phyloP scores from a whole-genome alignment of 1,140 invertebrate species.

The Cepaea nemoralis region DNA sequence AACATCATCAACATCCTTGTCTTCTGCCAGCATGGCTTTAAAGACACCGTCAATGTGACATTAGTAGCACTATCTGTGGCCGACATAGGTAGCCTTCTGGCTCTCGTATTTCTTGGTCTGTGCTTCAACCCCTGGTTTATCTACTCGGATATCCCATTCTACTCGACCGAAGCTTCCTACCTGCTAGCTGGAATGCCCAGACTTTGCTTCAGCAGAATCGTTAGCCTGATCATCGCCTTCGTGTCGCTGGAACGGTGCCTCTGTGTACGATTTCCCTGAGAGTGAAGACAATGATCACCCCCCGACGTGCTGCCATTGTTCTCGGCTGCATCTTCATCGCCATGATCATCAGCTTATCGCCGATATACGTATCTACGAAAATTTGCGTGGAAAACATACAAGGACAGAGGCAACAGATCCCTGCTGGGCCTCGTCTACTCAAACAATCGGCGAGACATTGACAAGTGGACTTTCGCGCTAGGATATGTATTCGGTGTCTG shows the following conservation, averaged over 20 bases:
- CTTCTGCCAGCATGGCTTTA: not conserved
- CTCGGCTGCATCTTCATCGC: conserved; percentile 51
- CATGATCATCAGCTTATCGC: not conserved
- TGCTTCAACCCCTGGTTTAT: conserved; percentile 81
- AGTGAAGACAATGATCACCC: conserved; percentile 84
- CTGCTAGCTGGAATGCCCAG: conserved; percentile 91
- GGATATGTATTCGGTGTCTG: not conserved
- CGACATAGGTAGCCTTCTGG: not conserved
- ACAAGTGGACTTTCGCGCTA: not conserved
- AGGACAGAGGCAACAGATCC: not conserved
- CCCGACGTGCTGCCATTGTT: conserved; percentile 91
- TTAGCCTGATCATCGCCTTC: not conserved
- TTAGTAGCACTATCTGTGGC: not conserved
- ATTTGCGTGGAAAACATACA: not conserved
- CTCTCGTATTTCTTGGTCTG: not conserved
- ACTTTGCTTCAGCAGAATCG: conserved; percentile 94
- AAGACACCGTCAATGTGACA: not conserved
- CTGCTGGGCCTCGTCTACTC: not conserved
- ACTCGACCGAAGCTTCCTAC: conserved; percentile 89
- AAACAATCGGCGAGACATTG: not conserved
- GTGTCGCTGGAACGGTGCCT: not conserved
- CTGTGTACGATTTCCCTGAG: not conserved
- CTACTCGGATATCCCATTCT: conserved; percentile 91
- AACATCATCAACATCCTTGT: conserved; percentile 5
- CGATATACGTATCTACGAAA: not conserved